Conservation (phyloP, 1,140 invertebrate genomes). For the Orussus abietinus region DNA sequence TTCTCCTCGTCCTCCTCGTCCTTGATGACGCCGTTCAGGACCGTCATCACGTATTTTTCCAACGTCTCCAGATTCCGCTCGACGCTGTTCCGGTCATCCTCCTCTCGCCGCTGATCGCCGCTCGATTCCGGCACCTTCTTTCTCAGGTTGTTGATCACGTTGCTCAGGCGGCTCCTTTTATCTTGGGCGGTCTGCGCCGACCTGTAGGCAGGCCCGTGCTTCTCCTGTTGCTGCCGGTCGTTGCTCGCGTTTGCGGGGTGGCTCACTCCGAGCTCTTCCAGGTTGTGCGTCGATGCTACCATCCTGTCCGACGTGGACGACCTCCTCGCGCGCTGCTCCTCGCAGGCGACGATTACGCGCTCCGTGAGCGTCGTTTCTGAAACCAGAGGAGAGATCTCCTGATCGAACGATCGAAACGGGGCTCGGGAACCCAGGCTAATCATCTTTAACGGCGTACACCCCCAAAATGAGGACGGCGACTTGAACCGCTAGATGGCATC, state of each 20-base stretch:
- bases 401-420: too few species aligned
- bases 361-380: too few species aligned
- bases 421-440: too few species aligned
- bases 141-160: slow-evolving; percentile 47
- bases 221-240: slow-evolving; percentile 32
- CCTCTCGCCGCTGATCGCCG: slow-evolving; percentile 8
- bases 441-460: too few species aligned
- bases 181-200: slow-evolving; percentile 41
- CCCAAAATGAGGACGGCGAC: too few species aligned
- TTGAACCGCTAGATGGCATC: too few species aligned
- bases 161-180: slow-evolving; percentile 46
- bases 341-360: too few species aligned
- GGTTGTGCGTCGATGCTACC: slow-evolving; percentile 46
- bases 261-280: slow-evolving; percentile 36
- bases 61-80: slow-evolving; percentile 44
- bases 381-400: too few species aligned
- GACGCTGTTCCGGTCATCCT: slow-evolving; percentile 33
- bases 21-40: slow-evolving; percentile 48
- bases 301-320: slow-evolving; percentile 31
- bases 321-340: too few species aligned
- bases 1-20: slow-evolving; percentile 34
- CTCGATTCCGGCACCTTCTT: slow-evolving; percentile 41
- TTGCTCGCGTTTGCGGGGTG: slow-evolving; percentile 30
- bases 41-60: slow-evolving; percentile 50
- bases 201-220: slow-evolving; percentile 21